phyloP scores from a whole-genome alignment of 2,888 invertebrate genomes.

The Embidobia sp. region DNA sequence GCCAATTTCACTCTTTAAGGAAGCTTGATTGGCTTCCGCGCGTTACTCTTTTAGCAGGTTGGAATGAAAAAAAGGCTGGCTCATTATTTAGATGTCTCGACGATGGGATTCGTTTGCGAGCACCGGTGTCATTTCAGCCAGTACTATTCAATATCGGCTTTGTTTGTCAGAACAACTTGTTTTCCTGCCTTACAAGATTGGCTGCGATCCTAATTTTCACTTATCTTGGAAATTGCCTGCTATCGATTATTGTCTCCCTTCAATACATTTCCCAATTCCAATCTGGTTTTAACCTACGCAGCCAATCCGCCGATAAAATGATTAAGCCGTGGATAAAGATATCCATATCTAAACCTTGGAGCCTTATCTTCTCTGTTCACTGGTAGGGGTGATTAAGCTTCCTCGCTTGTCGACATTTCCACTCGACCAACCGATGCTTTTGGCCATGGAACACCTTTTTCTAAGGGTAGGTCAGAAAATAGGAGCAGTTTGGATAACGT shows the following conservation, averaged over 20 bases:
- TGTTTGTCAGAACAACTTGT: slow-evolving; percentile 38
- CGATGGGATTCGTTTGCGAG: too few relatives aligned
- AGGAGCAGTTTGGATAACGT: too few relatives aligned
- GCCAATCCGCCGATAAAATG: slow-evolving; percentile 33
- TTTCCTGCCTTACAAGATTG: slow-evolving; percentile 34
- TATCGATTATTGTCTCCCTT: slow-evolving; percentile 57
- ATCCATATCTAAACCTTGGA: slow-evolving; percentile 27
- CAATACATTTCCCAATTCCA: slow-evolving; percentile 33
- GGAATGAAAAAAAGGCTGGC: not conserved
- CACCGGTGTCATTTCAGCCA: too few relatives aligned
- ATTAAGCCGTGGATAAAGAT: slow-evolving; percentile 32
- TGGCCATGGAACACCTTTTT: too few relatives aligned
- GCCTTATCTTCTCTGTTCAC: slow-evolving; percentile 54
- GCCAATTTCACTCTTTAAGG: slow-evolving; percentile 55
- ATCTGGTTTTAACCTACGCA: slow-evolving; percentile 34
- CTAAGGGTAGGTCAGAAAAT: too few relatives aligned
- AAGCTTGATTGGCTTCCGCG: slow-evolving; percentile 31
- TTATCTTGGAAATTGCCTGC: slow-evolving; percentile 57
- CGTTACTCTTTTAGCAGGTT: not conserved
- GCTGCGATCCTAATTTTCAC: slow-evolving; percentile 52
- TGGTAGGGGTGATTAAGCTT: slow-evolving; percentile 69
- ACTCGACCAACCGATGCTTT: slow-evolving; percentile 65
- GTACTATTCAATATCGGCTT: slow-evolving; percentile 13
- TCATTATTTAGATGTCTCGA: not conserved
- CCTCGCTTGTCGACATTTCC: too few relatives aligned